Percentiles rank a stretch among this genome's conserved stretches.
Evolutionary conservation across 2,797 vertebrate genomes (phyloP).

Genomic region (Odontamblyopus lacepedii): DNA sequence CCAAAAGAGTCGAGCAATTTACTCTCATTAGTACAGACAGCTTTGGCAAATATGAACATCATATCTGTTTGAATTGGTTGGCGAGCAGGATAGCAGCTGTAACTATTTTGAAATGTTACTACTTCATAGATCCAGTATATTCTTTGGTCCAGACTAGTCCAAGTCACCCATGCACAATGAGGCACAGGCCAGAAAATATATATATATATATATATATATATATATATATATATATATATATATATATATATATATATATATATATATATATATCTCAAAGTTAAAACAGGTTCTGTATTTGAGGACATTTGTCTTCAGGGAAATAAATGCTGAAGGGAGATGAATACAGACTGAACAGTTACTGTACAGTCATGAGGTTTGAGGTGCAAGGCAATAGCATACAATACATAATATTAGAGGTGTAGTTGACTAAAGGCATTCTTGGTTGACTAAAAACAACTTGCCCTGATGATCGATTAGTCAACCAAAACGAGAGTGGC

Average conservation of each 20-base stretch:
- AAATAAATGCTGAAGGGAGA: slow-evolving; percentile 11
- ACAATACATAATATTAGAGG: no score
- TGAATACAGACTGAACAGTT: background rate
- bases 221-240: no score
- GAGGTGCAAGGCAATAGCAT: no score
- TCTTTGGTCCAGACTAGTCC: slow-evolving; percentile 24
- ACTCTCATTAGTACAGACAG: background rate
- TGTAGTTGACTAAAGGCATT: no score
- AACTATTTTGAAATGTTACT: background rate
- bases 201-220: no score
- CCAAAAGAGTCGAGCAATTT: slow-evolving; percentile 8
- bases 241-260: no score
- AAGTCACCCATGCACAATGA: slow-evolving; percentile 40
- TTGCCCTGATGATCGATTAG: no score
- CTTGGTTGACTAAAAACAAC: no score
- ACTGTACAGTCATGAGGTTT: background rate
- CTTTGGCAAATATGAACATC: slow-evolving; percentile 16
- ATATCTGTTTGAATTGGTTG: slow-evolving; percentile 5
- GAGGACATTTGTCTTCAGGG: no score
- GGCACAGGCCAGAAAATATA: slow-evolving; percentile 31
- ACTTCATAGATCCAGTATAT: background rate
- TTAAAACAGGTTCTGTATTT: slow-evolving; percentile 5
- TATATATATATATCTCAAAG: no score
- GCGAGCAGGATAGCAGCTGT: slow-evolving; percentile 12
- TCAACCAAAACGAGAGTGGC: no score